A percentile compares a stretch with the other conserved stretches of the same genome.
phyloP scores from a whole-genome alignment of 2,888 invertebrate species.

The Lordiphosa andalusiaca region DNA sequence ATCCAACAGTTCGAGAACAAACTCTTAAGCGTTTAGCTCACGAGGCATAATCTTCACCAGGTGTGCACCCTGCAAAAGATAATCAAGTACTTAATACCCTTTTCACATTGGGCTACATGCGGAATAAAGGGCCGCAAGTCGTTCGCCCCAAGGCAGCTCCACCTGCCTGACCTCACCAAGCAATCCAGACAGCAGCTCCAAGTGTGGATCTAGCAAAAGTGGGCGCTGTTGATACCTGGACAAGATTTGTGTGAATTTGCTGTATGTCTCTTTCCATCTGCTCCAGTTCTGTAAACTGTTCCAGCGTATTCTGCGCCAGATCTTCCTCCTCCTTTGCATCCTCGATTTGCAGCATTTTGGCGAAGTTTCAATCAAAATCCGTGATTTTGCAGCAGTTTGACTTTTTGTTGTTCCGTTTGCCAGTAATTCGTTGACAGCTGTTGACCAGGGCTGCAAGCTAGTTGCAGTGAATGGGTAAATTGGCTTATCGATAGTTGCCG shows the following conservation, averaged over 20 bases:
- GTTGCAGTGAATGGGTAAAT: not conserved
- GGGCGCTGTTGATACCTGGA: constrained; percentile 97
- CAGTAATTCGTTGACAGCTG: constrained; percentile 24
- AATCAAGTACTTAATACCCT: constrained; percentile 86
- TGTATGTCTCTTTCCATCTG: constrained; percentile 89
- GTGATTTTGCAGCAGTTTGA: constrained; percentile 44
- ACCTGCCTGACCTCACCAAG: constrained; percentile 85
- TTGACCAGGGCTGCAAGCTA: constrained; percentile 14
- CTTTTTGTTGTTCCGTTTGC: no score
- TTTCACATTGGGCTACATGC: no score
- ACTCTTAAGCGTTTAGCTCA: constrained; percentile 94
- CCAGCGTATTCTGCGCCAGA: constrained; percentile 82
- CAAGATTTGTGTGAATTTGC: constrained; percentile 86
- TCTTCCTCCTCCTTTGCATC: constrained; percentile 79
- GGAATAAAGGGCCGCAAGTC: constrained; percentile 89
- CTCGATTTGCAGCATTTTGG: constrained; percentile 69
- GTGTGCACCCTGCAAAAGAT: constrained; percentile 93
- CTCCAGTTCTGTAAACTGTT: constrained; percentile 88
- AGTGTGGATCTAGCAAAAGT: constrained; percentile 92
- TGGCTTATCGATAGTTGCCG: no score
- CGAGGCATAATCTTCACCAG: constrained; percentile 94
- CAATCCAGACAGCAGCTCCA: constrained; percentile 87
- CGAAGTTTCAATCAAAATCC: constrained; percentile 13
- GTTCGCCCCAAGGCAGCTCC: constrained; percentile 82
- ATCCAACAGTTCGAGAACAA: constrained; percentile 89